Conservation (phyloP, 2,113 vertebrate species). For the Theristicus caerulescens region DNA sequence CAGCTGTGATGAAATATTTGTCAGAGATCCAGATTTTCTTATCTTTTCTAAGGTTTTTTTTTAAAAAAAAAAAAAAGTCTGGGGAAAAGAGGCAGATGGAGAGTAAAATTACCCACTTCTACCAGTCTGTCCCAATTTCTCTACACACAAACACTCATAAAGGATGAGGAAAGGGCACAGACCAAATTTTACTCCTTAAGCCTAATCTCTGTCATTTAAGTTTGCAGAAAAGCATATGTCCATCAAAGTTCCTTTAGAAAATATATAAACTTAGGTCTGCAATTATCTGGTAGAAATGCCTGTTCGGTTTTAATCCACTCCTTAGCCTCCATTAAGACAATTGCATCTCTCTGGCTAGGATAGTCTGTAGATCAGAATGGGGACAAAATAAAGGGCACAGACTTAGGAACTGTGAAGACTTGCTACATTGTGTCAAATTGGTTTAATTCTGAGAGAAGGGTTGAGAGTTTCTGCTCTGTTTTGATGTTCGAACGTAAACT, state of each 20-base stretch:
- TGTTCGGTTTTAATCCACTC: neutral
- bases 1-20: neutral
- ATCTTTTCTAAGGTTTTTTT: neutral
- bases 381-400: neutral
- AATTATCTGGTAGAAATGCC: neutral
- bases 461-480: neutral
- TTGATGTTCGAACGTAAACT: neutral
- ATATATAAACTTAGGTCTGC: neutral
- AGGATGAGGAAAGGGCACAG: neutral
- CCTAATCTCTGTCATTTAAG: neutral
- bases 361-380: rapidly evolving
- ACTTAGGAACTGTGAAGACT: neutral
- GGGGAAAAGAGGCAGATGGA: neutral
- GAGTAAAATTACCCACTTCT: neutral
- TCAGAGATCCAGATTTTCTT: neutral
- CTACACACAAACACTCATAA: neutral
- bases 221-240: neutral
- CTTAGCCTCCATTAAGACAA: neutral
- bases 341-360: neutral
- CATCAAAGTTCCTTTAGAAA: neutral
- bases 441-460: neutral
- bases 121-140: neutral
- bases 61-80: neutral
- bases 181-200: neutral
- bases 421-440: neutral